Evolutionary conservation across 2,888 invertebrate species (phyloP), one percentile per base, ranked within the genome.

Genomic region (Agrypnus murinus): DNA sequence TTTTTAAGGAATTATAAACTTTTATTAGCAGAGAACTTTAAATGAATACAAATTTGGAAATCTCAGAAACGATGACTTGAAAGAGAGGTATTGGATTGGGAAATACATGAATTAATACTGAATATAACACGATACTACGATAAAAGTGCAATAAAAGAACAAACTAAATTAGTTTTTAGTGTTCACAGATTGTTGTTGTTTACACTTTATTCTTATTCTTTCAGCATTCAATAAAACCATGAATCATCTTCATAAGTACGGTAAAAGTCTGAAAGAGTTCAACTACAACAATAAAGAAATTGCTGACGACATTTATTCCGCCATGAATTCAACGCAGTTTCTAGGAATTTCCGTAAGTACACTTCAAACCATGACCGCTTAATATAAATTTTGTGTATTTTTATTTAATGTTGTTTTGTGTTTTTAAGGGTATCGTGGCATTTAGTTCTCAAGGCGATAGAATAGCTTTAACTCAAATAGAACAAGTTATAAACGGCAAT

Each of bases 381-480:
- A n/a, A n/a, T n/a, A n/a, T n/a, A n/a, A n/a, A n/a, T n/a, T n/a
- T n/a, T 25, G 25, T 9, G 5, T 15, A 7, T 15, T 43, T 5
- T 15, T 14, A 12, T 5, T 2, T 46, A 46, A 17, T 19, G 10
- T 31, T 60, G 59, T 69, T 69, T 75, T 73, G 71, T 71, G 83
- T 86, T 12, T 86, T 25, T 25, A 25, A 99, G 98, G 99, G 99
- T 53, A 90, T 93, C 81, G 99, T 99, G 73, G 98, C 98, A 38
- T 99, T 99, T 87, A 98, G 98, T 78, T 97, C 98, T 7, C 95
- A 96, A 87, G 99, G 99, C 78, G 99, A 99, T 88, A 92, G 99
- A 80, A 99, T 99, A 83, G 98, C 99, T 53, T 89, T 97, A 86
- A 99, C 99, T 25, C 97, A 98, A 87, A 97, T 99, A 77, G 99